Evolutionary conservation across 2,888 invertebrate species (phyloP).

Genomic region (Steinernema scapterisci): DNA sequence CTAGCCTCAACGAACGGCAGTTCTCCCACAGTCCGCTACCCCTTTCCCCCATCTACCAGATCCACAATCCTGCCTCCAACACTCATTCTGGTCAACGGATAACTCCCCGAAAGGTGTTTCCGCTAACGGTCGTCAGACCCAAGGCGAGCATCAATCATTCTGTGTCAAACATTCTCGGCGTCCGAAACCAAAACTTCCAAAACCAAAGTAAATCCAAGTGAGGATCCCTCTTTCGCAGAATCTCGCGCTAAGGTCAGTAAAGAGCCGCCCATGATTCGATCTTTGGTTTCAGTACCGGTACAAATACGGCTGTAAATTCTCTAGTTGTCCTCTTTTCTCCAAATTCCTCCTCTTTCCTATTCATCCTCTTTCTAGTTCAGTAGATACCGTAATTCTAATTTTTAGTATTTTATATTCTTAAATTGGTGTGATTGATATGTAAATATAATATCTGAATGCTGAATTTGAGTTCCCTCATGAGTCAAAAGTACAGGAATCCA

Average conservation of each 20-base stretch:
- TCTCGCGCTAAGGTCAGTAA: conserved; percentile 17
- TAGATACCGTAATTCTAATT: conserved; percentile 18
- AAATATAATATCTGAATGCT: neutral
- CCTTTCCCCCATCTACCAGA: conserved; percentile 26
- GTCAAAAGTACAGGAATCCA: neutral
- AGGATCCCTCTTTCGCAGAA: neutral
- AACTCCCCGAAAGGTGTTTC: neutral
- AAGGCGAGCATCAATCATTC: conserved; percentile 10
- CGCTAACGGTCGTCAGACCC: neutral
- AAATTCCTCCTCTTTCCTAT: neutral
- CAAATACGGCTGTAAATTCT: conserved; percentile 5
- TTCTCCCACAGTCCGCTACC: neutral
- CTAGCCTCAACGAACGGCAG: neutral
- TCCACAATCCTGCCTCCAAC: neutral
- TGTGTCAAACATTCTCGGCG: conserved; percentile 22
- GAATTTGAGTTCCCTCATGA: neutral
- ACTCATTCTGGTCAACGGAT: neutral
- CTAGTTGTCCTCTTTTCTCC: neutral
- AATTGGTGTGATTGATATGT: conserved; percentile 1
- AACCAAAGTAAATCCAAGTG: neutral
- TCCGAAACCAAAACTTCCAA: conserved; percentile 2
- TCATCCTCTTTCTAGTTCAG: conserved; percentile 19
- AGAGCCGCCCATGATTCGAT: conserved; percentile 30
- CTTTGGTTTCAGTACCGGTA: conserved; percentile 31
- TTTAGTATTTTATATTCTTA: neutral